phyloP scores from a whole-genome alignment of 2,797 vertebrate species.

The Hephaestus fuliginosus region DNA sequence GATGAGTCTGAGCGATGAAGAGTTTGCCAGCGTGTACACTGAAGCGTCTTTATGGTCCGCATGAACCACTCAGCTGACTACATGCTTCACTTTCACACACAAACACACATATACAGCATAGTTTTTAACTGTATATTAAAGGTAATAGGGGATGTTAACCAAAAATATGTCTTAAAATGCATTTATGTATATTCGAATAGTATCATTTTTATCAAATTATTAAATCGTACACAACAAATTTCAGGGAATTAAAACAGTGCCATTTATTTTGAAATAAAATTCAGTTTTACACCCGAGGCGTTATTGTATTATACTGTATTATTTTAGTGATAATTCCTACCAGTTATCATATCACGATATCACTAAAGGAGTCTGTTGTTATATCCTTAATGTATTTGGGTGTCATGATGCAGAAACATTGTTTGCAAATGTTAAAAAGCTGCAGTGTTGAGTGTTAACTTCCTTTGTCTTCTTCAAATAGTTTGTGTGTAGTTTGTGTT shows the following conservation, averaged over 20 bases:
- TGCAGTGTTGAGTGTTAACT: not conserved
- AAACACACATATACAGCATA: not conserved
- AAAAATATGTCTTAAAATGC: not conserved
- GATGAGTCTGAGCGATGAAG: conserved; percentile 26
- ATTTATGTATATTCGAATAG: not conserved
- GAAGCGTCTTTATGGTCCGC: not conserved
- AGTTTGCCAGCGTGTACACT: conserved; percentile 5
- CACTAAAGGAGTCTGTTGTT: not conserved
- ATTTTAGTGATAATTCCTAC: too few species aligned
- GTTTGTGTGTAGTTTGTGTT: not conserved
- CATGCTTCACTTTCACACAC: not conserved
- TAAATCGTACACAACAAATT: not conserved
- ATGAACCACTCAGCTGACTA: not conserved
- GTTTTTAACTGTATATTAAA: not conserved
- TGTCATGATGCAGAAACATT: not conserved
- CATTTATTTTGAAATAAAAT: too few species aligned
- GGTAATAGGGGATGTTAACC: too few species aligned
- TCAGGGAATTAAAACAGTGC: not conserved
- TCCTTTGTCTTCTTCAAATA: not conserved
- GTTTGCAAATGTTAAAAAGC: not conserved
- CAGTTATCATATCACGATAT: not conserved
- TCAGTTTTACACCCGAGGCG: too few species aligned
- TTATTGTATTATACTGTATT: not conserved
- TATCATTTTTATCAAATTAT: not conserved
- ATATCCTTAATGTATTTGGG: not conserved